Conservation (phyloP, 2,888 invertebrate genomes). For the Adelphocoris suturalis region DNA sequence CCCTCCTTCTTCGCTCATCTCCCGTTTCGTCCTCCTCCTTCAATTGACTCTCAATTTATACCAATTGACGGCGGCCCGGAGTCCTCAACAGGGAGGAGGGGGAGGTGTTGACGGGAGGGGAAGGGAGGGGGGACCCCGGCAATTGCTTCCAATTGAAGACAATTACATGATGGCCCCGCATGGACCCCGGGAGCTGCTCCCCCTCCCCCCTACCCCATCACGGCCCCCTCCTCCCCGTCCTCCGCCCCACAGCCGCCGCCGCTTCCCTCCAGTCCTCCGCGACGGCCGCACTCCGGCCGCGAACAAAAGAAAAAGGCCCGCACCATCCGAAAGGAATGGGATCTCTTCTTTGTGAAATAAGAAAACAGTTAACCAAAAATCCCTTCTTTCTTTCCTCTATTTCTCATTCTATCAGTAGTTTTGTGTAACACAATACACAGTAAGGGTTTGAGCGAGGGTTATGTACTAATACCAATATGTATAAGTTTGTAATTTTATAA, state of each 20-base stretch:
- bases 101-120: not conserved
- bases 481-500: too few species aligned
- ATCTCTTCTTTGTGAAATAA: not conserved
- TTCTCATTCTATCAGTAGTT: too few species aligned
- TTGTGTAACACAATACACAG: too few species aligned
- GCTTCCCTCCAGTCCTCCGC: too few species aligned
- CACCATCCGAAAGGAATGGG: not conserved
- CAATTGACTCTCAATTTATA: constrained; percentile 72
- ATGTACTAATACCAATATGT: too few species aligned
- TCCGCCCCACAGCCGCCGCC: not conserved
- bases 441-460: too few species aligned
- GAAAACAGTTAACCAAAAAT: too few species aligned
- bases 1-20: constrained; percentile 12
- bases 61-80: constrained; percentile 37
- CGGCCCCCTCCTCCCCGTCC: too few species aligned
- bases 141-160: constrained; percentile 73
- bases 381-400: too few species aligned
- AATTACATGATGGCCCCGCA: constrained; percentile 70
- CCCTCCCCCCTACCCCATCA: not conserved
- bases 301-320: not conserved
- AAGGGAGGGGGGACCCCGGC: constrained; percentile 16
- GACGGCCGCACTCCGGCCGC: not conserved
- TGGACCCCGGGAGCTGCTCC: not conserved
- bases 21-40: constrained; percentile 46
- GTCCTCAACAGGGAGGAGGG: not conserved